These are phyloP conservation scores for Tetragonisca angustula DNA, from an alignment of 2,888 invertebrate genomes.

Conservation along the genomic window DNA sequence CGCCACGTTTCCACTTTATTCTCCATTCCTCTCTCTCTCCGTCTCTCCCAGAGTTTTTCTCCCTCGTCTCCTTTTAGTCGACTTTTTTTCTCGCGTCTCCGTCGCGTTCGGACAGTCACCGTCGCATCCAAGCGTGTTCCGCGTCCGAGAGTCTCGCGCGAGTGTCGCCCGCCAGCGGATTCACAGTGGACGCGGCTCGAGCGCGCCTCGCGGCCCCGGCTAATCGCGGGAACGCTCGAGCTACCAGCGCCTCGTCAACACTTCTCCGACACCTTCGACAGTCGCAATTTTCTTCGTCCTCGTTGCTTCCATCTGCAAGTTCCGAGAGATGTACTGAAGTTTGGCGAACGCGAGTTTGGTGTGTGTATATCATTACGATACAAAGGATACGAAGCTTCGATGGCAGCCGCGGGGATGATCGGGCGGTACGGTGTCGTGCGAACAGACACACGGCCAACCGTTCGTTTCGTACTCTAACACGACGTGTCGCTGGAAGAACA, in stretches of 20 bases:
- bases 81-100: not conserved
- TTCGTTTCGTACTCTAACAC: too few relatives aligned
- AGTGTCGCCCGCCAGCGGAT: slow-evolving; percentile 29
- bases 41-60: not conserved
- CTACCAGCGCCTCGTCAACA: slow-evolving; percentile 2
- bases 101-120: not conserved
- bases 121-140: slow-evolving; percentile 19
- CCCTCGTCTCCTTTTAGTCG: not conserved
- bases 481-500: not conserved
- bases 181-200: slow-evolving; percentile 50
- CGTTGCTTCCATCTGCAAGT: not conserved
- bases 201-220: slow-evolving; percentile 39
- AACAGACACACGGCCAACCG: too few relatives aligned
- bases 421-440: too few relatives aligned
- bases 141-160: not conserved
- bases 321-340: not conserved
- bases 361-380: not conserved
- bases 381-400: not conserved
- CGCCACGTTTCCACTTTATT: not conserved
- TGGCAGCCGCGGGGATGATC: not conserved
- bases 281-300: not conserved
- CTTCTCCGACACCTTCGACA: not conserved
- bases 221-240: slow-evolving; percentile 37
- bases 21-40: not conserved
- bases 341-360: not conserved